phyloP scores from a whole-genome alignment of 2,113 vertebrate genomes.

The Oncorhynchus nerka region DNA sequence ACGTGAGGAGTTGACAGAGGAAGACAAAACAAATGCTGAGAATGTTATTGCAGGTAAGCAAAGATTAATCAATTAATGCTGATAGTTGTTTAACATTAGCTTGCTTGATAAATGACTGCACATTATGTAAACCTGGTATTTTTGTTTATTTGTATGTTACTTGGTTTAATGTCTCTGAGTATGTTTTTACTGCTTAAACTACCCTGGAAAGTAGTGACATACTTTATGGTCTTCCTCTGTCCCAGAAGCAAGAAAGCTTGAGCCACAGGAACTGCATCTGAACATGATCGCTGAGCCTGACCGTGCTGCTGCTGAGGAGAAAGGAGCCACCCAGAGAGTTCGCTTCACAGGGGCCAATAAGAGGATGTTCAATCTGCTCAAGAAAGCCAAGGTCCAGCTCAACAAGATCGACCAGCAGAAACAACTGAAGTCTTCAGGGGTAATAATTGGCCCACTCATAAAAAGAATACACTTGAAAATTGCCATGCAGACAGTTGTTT shows the following conservation, averaged over 20 bases:
- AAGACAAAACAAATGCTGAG: slow-evolving; percentile 12
- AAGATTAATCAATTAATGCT: neutral
- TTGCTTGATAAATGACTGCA: neutral
- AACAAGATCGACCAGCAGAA: slow-evolving; percentile 94
- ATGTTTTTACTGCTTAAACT: neutral
- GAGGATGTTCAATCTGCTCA: slow-evolving; percentile 88
- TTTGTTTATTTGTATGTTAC: too few relatives aligned
- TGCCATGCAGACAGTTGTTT: neutral
- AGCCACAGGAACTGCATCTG: slow-evolving; percentile 39
- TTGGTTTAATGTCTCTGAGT: neutral
- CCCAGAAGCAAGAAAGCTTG: slow-evolving; percentile 41
- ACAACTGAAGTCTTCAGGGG: slow-evolving; percentile 78
- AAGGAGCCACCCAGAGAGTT: slow-evolving; percentile 59
- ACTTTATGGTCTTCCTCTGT: slow-evolving; percentile 2
- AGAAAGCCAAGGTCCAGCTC: slow-evolving; percentile 89
- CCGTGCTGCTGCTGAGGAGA: slow-evolving; percentile 44
- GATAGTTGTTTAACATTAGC: neutral
- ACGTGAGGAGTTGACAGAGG: slow-evolving; percentile 28
- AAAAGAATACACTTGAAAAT: neutral
- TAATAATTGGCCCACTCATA: slow-evolving; percentile 35
- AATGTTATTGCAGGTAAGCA: slow-evolving; percentile 47
- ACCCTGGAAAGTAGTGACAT: neutral
- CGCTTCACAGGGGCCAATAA: slow-evolving; percentile 85
- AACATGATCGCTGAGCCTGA: slow-evolving; percentile 33
- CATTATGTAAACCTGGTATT: too few relatives aligned